Conservation (phyloP, 2,797 vertebrate species). For the Acestrorhynchus altus region DNA sequence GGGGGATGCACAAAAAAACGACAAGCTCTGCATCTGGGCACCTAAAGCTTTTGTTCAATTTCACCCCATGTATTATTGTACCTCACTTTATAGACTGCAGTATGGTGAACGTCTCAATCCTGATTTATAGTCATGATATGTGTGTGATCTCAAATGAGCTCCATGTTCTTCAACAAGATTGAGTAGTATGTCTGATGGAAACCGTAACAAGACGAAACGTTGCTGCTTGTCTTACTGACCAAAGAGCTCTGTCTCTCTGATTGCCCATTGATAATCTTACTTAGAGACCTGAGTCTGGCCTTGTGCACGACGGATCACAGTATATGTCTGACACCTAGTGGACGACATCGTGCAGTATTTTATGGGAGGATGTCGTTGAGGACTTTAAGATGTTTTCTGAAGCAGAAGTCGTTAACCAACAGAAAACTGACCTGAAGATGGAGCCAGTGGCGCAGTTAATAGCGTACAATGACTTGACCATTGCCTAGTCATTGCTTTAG, state of each 20-base stretch:
- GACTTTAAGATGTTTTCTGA: background rate
- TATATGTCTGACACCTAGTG: slow-evolving; percentile 74
- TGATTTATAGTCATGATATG: background rate
- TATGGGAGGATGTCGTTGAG: background rate
- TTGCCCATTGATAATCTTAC: background rate
- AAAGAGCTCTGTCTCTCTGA: background rate
- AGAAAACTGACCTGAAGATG: background rate
- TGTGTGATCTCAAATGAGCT: background rate
- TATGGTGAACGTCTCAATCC: background rate
- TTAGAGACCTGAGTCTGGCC: background rate
- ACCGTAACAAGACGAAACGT: background rate
- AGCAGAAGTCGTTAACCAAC: too few species aligned
- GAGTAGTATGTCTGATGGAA: background rate
- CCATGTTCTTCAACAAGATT: background rate
- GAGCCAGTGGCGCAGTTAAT: background rate
- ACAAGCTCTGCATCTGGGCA: slow-evolving; percentile 61
- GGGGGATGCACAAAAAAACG: too few species aligned
- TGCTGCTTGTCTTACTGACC: background rate
- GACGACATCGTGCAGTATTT: slow-evolving; percentile 17
- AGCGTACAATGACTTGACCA: background rate
- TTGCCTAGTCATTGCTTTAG: too few species aligned
- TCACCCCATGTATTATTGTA: background rate
- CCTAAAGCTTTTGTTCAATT: slow-evolving; percentile 61
- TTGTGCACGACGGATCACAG: slow-evolving; percentile 3
- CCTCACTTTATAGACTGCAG: background rate